Evolutionary conservation across 2,797 vertebrate genomes (phyloP), one percentile per base, ranked within the genome.

Genomic region (Pangasius djambal): DNA sequence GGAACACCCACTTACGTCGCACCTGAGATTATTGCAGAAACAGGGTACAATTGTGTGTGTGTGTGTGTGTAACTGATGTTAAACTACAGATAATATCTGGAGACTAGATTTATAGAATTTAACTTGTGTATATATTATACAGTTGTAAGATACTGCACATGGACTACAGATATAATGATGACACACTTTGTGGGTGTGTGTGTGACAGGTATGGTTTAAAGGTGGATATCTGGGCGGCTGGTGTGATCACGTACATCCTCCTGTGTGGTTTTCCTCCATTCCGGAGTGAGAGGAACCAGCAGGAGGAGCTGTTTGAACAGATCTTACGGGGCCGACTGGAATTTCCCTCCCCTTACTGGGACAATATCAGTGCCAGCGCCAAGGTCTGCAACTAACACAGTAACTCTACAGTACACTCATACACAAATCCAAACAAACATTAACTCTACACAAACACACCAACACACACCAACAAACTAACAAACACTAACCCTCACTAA

Each of bases 301-400:
- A 99, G 94, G 98, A 99, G 94, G 98, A 99, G 91, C 93, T 99
- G 92, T 99, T 99, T 55, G 98, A 99, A 90, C 98, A 99, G 96
- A 99, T 99, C 94, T 96, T 99, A 88, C 94, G 96, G 89, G 98
- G 98, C 85, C 97, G 97, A 91, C 95, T 99, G 92, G 98, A 99
- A 92, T 99, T 99, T 89, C 98, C 98, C 1, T 97, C 98, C 83
- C 98, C 98, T 0, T 99, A 99, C 94, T 99, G 98, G 98, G 98
- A 99, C 95, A 95, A 95, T 92, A 95, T 99, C 95, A 98, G 97
- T 0, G 96, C 97, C 72, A 96, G 97, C 0, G 98, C 98, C 55
- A 99, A 99, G 97, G 98, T 99, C n/a, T 18, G 77, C 15, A 7
- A n/a, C 44, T 6, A 48, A 44, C 4, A 7, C 12, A 70, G 2